Base-by-base conservation (phyloP, 2,888 invertebrate species). In the Chaetogeoica ovagalla region DNA sequence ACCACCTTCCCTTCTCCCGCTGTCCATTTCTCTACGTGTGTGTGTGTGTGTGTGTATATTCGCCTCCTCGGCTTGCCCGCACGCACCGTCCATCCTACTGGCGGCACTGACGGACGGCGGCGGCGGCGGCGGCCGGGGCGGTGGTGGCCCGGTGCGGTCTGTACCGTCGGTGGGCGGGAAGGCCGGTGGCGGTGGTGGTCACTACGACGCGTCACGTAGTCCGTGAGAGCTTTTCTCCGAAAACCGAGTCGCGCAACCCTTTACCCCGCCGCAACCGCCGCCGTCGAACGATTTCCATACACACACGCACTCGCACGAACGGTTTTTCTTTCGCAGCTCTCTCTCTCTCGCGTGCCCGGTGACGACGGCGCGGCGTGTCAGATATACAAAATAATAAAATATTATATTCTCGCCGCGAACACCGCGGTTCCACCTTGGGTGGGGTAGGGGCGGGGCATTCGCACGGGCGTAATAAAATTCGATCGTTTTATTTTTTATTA, bases 221-320 rank as follows among this genome's bases (percentile, higher is more conserved):
- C 71, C 79, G 79, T 62, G 70, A 63, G 70, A 71, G 70, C 79
- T 79, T 79, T 79, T 71, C 79, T 79, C 79, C 79, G 71, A 77
- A 77, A 77, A 79, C 79, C 79, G 79, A 79, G 79, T 79, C 79
- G 71, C 79, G 71, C 79, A 79, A 79, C 79, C 79, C 79, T 79
- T 79, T 79, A 79, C 63, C 55, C 71, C 57, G 21, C 66, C 55
- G 21, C 73, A 48, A 15, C 62, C 8, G 17, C 62, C 59, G 9
- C 60, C 55, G 70, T 62, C 57, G 60, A 69, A 62, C 79, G 69
- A 79, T 79, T 79, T 79, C 79, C 79, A 79, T 79, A 79, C 60
- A 77, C 37, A 55, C 68, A n/a, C 74, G 65, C 70, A 37, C 74
- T 57, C 66, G 75, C 57, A 23, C 59, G 66, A 66, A 43, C 57